phyloP scores from a whole-genome alignment of 2,113 vertebrate genomes.

The Ictalurus furcatus region DNA sequence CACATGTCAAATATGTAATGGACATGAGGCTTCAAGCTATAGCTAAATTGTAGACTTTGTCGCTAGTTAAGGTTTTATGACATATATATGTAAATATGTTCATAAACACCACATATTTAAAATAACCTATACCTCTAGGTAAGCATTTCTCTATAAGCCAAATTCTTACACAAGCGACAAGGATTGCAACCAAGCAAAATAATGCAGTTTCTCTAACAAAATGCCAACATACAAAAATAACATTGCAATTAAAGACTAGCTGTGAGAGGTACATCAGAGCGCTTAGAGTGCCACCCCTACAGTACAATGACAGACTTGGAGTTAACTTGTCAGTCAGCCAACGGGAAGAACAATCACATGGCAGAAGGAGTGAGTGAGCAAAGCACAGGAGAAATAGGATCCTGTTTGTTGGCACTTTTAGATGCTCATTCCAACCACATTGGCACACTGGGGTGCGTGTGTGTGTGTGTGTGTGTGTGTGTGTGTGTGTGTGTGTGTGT shows the following conservation, averaged over 20 bases:
- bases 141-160: neutral
- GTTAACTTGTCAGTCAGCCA: neutral
- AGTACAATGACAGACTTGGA: constrained; percentile 1
- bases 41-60: neutral
- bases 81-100: neutral
- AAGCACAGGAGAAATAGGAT: constrained; percentile 1
- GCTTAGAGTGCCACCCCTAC: neutral
- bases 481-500: constrained; percentile 1
- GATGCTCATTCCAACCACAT: constrained; percentile 4
- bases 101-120: neutral
- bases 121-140: too few species aligned
- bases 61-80: neutral
- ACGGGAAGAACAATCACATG: neutral
- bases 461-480: constrained; percentile 2
- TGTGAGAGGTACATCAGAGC: neutral
- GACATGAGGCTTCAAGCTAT: too few species aligned
- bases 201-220: neutral
- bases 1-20: neutral
- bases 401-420: neutral
- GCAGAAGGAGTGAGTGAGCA: neutral
- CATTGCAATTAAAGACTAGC: neutral
- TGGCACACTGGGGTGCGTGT: neutral
- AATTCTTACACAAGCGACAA: neutral
- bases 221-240: neutral
- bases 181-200: neutral